Percentiles rank a stretch among this genome's conserved stretches.
Evolutionary conservation across 2,113 vertebrate species (phyloP).

Genomic region (Crotalus helleri): DNA sequence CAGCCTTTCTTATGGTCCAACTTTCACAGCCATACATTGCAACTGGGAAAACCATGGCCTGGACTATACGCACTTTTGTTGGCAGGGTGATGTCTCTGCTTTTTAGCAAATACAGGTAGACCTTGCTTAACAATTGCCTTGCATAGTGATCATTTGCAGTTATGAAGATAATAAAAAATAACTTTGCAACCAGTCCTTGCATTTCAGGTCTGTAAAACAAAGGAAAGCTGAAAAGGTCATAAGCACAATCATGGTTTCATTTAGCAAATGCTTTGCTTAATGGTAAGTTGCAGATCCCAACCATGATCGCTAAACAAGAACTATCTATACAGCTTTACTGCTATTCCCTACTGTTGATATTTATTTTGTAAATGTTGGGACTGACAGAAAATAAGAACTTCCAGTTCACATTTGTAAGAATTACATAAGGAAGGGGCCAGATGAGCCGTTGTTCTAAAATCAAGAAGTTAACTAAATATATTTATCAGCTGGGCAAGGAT

Average conservation of each 20-base stretch:
- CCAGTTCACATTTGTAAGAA: background rate
- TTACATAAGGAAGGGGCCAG: background rate
- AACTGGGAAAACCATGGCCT: too few species aligned
- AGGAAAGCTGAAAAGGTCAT: background rate
- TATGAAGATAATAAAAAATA: background rate
- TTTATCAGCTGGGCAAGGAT: background rate
- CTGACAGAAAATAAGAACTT: constrained; percentile 10
- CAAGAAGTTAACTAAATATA: background rate
- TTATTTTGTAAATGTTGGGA: constrained; percentile 26
- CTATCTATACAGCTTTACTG: too few species aligned
- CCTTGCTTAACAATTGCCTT: background rate
- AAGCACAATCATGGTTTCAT: background rate
- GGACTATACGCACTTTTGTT: too few species aligned
- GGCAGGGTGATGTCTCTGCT: too few species aligned
- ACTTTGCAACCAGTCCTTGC: background rate
- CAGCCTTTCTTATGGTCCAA: too few species aligned
- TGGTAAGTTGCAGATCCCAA: too few species aligned
- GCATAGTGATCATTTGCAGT: background rate
- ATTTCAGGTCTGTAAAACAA: background rate
- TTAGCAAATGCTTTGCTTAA: too few species aligned
- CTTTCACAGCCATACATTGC: too few species aligned
- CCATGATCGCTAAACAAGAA: too few species aligned
- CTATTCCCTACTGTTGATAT: background rate
- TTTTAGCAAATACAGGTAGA: background rate
- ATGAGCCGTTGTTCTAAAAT: background rate